phyloP scores from a whole-genome alignment of 2,888 invertebrate species.

The Horisme vitalbata region DNA sequence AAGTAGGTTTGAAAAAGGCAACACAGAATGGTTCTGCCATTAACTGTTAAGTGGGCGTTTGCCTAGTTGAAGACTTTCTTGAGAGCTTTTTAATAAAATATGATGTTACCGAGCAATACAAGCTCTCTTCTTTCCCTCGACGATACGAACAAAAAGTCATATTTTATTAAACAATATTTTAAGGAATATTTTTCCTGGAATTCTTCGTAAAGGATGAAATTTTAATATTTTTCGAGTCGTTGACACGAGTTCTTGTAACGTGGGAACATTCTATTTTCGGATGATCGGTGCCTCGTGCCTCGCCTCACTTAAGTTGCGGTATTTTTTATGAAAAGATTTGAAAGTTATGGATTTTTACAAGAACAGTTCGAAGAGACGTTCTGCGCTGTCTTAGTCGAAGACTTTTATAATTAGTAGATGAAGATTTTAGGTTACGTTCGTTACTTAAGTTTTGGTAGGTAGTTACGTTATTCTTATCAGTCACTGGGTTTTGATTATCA shows the following conservation, averaged over 20 bases:
- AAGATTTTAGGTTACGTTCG: too few species aligned
- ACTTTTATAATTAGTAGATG: too few species aligned
- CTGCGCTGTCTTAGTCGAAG: too few species aligned
- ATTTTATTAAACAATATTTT: background rate
- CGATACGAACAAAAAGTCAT: background rate
- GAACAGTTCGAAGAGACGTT: too few species aligned
- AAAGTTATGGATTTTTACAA: slow-evolving; percentile 6
- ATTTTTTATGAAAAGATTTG: slow-evolving; percentile 7
- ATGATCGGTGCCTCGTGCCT: slow-evolving; percentile 32
- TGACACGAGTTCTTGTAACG: slow-evolving; percentile 40
- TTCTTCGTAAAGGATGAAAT: slow-evolving; percentile 9
- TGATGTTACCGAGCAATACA: background rate
- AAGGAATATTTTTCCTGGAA: background rate
- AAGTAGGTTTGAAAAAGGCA: slow-evolving; percentile 1
- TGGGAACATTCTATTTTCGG: slow-evolving; percentile 49
- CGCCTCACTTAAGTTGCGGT: slow-evolving; percentile 5
- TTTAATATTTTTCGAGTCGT: slow-evolving; percentile 26
- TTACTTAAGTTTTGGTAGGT: too few species aligned
- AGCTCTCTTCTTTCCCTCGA: slow-evolving; percentile 7
- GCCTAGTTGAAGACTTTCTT: background rate
- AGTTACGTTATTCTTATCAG: too few species aligned
- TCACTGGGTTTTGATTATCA: too few species aligned
- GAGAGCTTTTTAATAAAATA: slow-evolving; percentile 1
- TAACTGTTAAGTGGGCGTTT: background rate
- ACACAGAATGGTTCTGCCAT: background rate